These are phyloP conservation scores for Stegophylla sp. DNA, from an alignment of 2,888 invertebrate species.

Conservation along the genomic window DNA sequence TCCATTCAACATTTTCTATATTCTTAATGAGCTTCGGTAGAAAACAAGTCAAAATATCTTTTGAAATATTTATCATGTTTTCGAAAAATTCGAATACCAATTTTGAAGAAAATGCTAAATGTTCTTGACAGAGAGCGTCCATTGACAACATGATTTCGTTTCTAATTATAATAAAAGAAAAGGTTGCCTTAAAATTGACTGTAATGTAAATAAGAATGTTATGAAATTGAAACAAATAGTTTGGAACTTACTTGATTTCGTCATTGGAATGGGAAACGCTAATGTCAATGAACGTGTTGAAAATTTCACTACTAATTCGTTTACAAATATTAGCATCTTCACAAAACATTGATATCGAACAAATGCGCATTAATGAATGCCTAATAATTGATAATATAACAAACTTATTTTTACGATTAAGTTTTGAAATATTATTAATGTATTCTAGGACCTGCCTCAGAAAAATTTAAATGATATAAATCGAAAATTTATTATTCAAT, in stretches of 20 bases:
- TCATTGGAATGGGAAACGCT: constrained; percentile 14
- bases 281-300: constrained; percentile 58
- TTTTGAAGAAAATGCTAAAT: constrained; percentile 66
- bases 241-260: constrained; percentile 36
- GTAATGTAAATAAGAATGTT: background rate
- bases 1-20: constrained; percentile 66
- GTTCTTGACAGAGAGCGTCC: constrained; percentile 64
- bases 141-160: constrained; percentile 63
- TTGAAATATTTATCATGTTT: constrained; percentile 64
- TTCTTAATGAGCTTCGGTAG: constrained; percentile 64
- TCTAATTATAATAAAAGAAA: too few species aligned
- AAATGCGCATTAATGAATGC: constrained; percentile 62
- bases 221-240: background rate
- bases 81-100: constrained; percentile 65
- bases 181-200: too few species aligned
- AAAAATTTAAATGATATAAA: constrained; percentile 8
- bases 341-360: constrained; percentile 63
- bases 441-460: constrained; percentile 63
- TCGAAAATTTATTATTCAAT: background rate
- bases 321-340: constrained; percentile 62
- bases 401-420: constrained; percentile 60
- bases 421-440: constrained; percentile 61
- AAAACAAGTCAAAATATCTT: constrained; percentile 63
- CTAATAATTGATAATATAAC: constrained; percentile 61
- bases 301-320: constrained; percentile 62